phyloP scores from a whole-genome alignment of 1,140 invertebrate species.

The Ceratosolen solmsi region DNA sequence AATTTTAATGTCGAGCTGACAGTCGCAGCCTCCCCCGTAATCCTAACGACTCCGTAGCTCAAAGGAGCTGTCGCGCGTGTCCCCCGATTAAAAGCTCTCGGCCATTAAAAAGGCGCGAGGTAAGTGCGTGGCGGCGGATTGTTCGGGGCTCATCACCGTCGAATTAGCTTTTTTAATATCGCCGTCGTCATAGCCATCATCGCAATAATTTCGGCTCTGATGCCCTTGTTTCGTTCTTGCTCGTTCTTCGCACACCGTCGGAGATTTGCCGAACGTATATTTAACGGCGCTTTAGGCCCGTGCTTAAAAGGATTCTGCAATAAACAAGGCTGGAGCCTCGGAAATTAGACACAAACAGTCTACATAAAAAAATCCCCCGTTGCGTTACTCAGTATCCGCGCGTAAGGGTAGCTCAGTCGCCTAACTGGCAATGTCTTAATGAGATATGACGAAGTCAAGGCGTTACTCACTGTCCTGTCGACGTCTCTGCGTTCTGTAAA shows the following conservation, averaged over 20 bases:
- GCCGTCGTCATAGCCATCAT: constrained; percentile 45
- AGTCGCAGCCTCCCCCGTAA: neutral
- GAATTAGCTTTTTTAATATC: constrained; percentile 59
- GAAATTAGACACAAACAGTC: constrained; percentile 66
- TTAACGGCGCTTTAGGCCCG: constrained; percentile 27
- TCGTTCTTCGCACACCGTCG: constrained; percentile 58
- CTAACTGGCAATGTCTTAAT: neutral
- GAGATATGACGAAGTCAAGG: neutral
- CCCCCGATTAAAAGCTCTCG: constrained; percentile 45
- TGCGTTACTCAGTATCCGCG: constrained; percentile 8
- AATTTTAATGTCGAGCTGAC: constrained; percentile 59
- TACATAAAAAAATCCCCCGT: constrained; percentile 62
- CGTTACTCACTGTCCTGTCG: constrained; percentile 41
- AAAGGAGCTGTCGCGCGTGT: neutral
- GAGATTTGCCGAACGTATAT: constrained; percentile 3
- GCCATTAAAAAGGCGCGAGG: constrained; percentile 29
- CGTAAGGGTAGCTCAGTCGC: constrained; percentile 50
- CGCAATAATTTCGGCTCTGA: constrained; percentile 1
- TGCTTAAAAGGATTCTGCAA: constrained; percentile 73
- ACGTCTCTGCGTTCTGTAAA: constrained; percentile 53
- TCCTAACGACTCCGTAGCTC: constrained; percentile 20
- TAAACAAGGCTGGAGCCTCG: constrained; percentile 67
- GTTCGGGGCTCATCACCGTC: constrained; percentile 31
- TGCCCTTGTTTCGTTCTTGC: constrained; percentile 44
- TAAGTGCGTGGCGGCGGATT: neutral